phyloP scores from a whole-genome alignment of 2,797 vertebrate genomes.

The Falco berigora region DNA sequence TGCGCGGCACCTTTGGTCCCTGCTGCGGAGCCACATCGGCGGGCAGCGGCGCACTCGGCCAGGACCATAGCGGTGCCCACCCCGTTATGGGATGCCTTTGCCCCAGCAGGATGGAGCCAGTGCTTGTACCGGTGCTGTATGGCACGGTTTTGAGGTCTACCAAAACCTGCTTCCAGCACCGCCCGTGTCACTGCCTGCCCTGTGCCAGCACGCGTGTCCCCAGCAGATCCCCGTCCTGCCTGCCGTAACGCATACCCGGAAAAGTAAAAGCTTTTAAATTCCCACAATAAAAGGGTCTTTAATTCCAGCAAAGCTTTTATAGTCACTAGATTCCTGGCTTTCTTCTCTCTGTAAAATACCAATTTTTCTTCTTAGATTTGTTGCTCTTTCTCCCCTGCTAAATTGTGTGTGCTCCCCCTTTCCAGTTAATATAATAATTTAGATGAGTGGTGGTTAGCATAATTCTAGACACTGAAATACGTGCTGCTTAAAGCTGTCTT shows the following conservation, averaged over 20 bases:
- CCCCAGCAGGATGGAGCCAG: neutral
- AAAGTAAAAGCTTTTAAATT: neutral
- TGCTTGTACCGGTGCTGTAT: neutral
- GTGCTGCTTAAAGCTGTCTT: constrained; percentile 26
- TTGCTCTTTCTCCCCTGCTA: constrained; percentile 46
- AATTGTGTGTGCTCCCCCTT: constrained; percentile 34
- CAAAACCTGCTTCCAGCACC: neutral
- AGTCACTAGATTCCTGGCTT: neutral
- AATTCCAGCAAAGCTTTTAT: constrained; percentile 17
- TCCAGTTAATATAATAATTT: constrained; percentile 61
- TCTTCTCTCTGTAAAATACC: neutral
- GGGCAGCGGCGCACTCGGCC: neutral
- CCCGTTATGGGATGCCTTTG: neutral
- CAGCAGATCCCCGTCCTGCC: neutral
- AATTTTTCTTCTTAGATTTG: constrained; percentile 39
- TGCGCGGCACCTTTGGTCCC: neutral
- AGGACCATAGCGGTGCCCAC: neutral
- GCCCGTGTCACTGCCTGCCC: neutral
- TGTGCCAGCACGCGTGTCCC: neutral
- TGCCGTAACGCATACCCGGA: neutral
- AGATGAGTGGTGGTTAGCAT: constrained; percentile 49
- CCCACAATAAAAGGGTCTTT: neutral
- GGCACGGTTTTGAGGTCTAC: neutral
- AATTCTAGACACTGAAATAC: constrained; percentile 38
- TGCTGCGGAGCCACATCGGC: neutral